These are phyloP conservation scores for Lordiphosa clarofinis DNA, from an alignment of 1,140 invertebrate species.

Conservation along the genomic window DNA sequence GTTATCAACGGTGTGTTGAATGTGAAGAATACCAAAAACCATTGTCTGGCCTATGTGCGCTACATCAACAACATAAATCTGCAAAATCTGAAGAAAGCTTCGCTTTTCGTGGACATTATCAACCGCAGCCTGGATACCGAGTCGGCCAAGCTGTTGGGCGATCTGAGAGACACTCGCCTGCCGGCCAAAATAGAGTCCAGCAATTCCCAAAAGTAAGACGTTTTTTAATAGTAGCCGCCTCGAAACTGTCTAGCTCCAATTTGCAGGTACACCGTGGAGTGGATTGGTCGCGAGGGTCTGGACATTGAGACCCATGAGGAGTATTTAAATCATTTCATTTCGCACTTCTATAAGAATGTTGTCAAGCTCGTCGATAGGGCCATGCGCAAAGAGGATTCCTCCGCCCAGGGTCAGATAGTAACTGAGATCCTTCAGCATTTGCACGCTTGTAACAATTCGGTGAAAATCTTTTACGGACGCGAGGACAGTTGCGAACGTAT, in stretches of 20 bases:
- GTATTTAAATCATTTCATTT: conserved; percentile 97
- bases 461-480: conserved; percentile 96
- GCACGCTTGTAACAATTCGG: conserved; percentile 97
- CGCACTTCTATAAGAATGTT: conserved; percentile 97
- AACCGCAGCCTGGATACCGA: conserved; percentile 96
- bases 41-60: conserved; percentile 96
- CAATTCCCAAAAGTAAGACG: conserved; percentile 90
- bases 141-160: conserved; percentile 92
- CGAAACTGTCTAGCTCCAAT: conserved; percentile 10
- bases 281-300: conserved; percentile 97
- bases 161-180: conserved; percentile 93
- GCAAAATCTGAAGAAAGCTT: conserved; percentile 95
- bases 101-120: conserved; percentile 96
- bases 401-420: conserved; percentile 94
- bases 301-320: conserved; percentile 95
- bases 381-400: conserved; percentile 97
- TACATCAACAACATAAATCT: conserved; percentile 99
- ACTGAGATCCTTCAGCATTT: conserved; percentile 98
- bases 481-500: conserved; percentile 92
- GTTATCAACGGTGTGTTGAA: conserved; percentile 97
- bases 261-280: conserved; percentile 94
- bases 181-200: conserved; percentile 92
- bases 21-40: conserved; percentile 97
- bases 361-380: conserved; percentile 94
- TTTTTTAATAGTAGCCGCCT: conserved; percentile 24